These are phyloP conservation scores for Sepiola atlantica DNA, from an alignment of 2,888 invertebrate species.

Conservation along the genomic window DNA sequence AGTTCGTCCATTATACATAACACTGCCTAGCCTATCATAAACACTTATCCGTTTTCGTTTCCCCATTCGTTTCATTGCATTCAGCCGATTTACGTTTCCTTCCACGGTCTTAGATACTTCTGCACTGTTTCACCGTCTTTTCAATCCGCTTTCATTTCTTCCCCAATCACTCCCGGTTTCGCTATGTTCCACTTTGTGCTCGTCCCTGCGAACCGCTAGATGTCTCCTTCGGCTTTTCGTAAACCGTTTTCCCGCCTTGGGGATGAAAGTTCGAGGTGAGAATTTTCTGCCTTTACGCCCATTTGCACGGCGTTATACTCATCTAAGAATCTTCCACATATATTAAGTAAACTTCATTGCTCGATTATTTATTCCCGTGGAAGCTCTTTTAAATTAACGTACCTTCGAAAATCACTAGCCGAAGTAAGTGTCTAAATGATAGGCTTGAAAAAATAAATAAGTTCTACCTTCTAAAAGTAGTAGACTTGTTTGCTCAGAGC, in stretches of 20 bases:
- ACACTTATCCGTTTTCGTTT: background rate
- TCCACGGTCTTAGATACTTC: background rate
- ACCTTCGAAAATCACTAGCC: too few relatives aligned
- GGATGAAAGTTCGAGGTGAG: background rate
- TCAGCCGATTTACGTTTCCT: background rate
- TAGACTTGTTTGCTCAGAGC: too few relatives aligned
- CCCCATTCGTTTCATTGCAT: background rate
- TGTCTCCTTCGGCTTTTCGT: background rate
- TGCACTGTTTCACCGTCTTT: fast-evolving
- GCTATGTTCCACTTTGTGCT: background rate
- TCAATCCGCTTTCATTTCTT: background rate
- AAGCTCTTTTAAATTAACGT: background rate
- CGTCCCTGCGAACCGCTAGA: background rate
- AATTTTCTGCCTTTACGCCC: background rate
- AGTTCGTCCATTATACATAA: too few relatives aligned
- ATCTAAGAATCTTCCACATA: background rate
- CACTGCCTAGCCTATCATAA: too few relatives aligned
- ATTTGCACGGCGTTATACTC: background rate
- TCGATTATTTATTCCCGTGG: background rate
- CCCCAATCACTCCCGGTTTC: background rate
- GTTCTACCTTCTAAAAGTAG: too few relatives aligned
- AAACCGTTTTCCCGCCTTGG: background rate
- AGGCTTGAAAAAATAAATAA: too few relatives aligned
- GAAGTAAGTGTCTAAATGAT: too few relatives aligned
- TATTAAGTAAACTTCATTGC: background rate